Conservation (phyloP, 2,888 invertebrate genomes). For the Falcaria lacertinaria region DNA sequence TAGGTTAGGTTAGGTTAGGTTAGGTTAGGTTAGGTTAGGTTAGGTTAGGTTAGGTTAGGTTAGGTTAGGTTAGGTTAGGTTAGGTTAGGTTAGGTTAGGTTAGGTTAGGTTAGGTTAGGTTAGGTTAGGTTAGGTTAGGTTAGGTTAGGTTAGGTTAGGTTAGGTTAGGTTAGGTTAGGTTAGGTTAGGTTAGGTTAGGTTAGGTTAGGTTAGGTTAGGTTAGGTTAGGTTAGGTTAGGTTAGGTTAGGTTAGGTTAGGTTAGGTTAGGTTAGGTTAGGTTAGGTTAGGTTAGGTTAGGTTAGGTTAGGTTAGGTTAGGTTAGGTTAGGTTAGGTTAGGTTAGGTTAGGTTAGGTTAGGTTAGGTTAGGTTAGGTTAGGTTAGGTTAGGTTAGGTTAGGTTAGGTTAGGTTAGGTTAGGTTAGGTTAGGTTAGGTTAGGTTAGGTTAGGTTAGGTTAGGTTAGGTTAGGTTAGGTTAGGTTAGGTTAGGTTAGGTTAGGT, state of each 20-base stretch:
- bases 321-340: slow-evolving; percentile 2
- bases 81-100: slow-evolving; percentile 5
- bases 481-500: slow-evolving; percentile 12
- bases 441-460: slow-evolving; percentile 2
- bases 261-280: slow-evolving; percentile 3
- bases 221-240: slow-evolving; percentile 11
- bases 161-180: slow-evolving; percentile 11
- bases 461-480: slow-evolving; percentile 2
- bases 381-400: slow-evolving; percentile 2
- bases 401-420: slow-evolving; percentile 2
- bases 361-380: slow-evolving; percentile 6
- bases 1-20: slow-evolving; percentile 8
- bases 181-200: slow-evolving; percentile 11
- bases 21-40: slow-evolving; percentile 7
- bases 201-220: slow-evolving; percentile 10
- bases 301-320: slow-evolving; percentile 2
- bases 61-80: slow-evolving; percentile 5
- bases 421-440: slow-evolving; percentile 4
- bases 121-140: slow-evolving; percentile 11
- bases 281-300: slow-evolving; percentile 2
- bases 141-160: slow-evolving; percentile 11
- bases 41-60: slow-evolving; percentile 4
- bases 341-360: slow-evolving; percentile 2
- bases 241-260: slow-evolving; percentile 8
- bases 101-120: slow-evolving; percentile 9